phyloP scores from a whole-genome alignment of 2,888 invertebrate species.

The Watsonalla binaria region DNA sequence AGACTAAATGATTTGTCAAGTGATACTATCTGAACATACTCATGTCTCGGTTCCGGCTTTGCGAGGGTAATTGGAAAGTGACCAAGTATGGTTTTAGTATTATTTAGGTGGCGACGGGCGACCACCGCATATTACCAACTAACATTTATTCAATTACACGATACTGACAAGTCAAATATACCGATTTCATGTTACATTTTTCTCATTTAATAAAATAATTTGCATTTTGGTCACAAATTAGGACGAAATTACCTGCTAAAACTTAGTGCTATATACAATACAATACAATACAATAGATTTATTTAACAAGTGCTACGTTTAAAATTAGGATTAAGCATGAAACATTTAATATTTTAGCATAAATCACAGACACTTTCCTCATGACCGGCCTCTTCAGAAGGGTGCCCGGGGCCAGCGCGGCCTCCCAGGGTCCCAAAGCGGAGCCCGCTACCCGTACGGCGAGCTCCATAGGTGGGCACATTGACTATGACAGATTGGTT shows the following conservation, averaged over 20 bases:
- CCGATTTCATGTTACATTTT: constrained; percentile 26
- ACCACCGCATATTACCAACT: constrained; percentile 11
- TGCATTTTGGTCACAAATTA: constrained; percentile 66
- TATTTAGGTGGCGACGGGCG: not conserved
- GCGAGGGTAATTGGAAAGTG: too few relatives aligned
- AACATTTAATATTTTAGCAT: constrained; percentile 63
- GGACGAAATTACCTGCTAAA: constrained; percentile 49
- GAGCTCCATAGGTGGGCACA: constrained; percentile 66
- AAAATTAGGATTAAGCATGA: constrained; percentile 70
- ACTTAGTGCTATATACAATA: constrained; percentile 65
- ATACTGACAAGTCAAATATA: constrained; percentile 22
- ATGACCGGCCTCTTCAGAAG: constrained; percentile 47
- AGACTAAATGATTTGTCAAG: too few relatives aligned
- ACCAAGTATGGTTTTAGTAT: not conserved
- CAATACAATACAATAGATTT: constrained; percentile 38
- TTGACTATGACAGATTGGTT: constrained; percentile 58
- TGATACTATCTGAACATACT: too few relatives aligned
- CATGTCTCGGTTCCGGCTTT: too few relatives aligned
- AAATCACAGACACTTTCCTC: constrained; percentile 76
- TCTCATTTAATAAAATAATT: constrained; percentile 32
- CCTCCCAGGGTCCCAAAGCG: constrained; percentile 24
- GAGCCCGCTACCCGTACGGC: constrained; percentile 36
- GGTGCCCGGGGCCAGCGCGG: not conserved
- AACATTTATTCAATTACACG: constrained; percentile 23
- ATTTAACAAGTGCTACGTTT: constrained; percentile 51